A percentile compares a stretch with the other conserved stretches of the same genome.
Evolutionary conservation across 2,113 vertebrate genomes (phyloP).

Genomic region (Gymnobelideus leadbeateri): DNA sequence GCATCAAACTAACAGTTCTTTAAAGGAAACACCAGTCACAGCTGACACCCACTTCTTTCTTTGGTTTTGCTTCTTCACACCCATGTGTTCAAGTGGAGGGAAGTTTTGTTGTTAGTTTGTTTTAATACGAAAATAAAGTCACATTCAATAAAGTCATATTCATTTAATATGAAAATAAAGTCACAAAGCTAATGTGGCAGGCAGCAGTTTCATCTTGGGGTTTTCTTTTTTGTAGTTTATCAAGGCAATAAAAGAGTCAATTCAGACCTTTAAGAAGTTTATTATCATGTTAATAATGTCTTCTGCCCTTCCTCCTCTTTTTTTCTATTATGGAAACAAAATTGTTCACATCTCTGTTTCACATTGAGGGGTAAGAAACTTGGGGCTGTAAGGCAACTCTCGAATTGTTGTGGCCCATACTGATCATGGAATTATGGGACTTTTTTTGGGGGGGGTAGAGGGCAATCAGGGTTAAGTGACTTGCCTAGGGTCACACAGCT

Average conservation of each 20-base stretch:
- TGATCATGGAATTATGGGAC: background rate
- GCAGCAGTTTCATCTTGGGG: background rate
- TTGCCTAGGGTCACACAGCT: background rate
- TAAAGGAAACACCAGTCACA: conserved; percentile 7
- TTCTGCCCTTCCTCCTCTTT: background rate
- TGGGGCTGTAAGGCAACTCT: background rate
- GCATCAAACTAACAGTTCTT: background rate
- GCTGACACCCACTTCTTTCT: conserved; percentile 16
- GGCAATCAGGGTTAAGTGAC: background rate
- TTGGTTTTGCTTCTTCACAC: background rate
- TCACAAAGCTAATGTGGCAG: background rate
- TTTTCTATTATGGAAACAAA: conserved; percentile 20
- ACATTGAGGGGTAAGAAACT: background rate
- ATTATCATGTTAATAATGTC: too few species aligned
- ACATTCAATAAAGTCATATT: background rate
- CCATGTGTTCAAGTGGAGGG: background rate
- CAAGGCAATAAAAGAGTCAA: conserved; percentile 29
- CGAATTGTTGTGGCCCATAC: background rate
- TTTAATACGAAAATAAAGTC: background rate
- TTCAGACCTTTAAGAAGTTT: conserved; percentile 7
- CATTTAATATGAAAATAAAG: background rate
- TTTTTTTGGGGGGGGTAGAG: background rate
- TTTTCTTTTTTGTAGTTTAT: background rate
- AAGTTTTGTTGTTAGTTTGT: background rate
- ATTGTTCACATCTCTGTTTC: background rate